A percentile compares a stretch with the other conserved stretches of the same genome.
These are phyloP conservation scores for Pyrrhosoma nymphula DNA, from an alignment of 2,888 invertebrate species.

Conservation along the genomic window DNA sequence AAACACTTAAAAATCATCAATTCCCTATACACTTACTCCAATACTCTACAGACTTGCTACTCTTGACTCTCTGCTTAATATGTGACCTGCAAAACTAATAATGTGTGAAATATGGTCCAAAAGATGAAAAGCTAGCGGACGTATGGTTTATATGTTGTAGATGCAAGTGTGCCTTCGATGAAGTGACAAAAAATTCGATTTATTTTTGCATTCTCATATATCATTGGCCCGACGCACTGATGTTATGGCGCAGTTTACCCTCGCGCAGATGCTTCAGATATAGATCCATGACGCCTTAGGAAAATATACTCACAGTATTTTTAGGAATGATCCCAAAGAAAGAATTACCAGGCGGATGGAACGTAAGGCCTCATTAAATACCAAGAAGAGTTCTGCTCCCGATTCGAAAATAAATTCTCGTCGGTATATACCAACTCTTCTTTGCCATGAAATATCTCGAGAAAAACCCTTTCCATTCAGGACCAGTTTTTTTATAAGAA, in stretches of 20 bases:
- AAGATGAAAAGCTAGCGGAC: too few relatives aligned
- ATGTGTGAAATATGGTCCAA: too few relatives aligned
- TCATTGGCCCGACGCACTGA: not conserved
- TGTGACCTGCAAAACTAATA: too few relatives aligned
- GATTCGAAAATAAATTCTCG: not conserved
- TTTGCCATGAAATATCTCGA: not conserved
- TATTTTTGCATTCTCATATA: too few relatives aligned
- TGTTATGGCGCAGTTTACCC: not conserved
- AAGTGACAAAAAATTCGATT: too few relatives aligned
- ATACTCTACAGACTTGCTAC: too few relatives aligned
- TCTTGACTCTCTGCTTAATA: too few relatives aligned
- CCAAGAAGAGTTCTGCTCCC: not conserved
- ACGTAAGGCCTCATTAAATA: not conserved
- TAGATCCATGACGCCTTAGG: not conserved
- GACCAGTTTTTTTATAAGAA: not conserved
- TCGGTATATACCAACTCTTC: not conserved
- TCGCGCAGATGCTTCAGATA: not conserved
- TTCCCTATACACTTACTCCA: too few relatives aligned
- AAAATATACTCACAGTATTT: not conserved
- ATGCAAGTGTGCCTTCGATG: too few relatives aligned
- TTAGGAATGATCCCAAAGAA: not conserved
- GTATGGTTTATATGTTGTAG: too few relatives aligned
- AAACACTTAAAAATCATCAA: too few relatives aligned
- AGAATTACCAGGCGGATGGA: not conserved
- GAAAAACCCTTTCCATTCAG: not conserved